Evolutionary conservation across 2,113 vertebrate genomes (phyloP), one percentile per base, ranked within the genome.

Genomic region (Micronisus gabar): DNA sequence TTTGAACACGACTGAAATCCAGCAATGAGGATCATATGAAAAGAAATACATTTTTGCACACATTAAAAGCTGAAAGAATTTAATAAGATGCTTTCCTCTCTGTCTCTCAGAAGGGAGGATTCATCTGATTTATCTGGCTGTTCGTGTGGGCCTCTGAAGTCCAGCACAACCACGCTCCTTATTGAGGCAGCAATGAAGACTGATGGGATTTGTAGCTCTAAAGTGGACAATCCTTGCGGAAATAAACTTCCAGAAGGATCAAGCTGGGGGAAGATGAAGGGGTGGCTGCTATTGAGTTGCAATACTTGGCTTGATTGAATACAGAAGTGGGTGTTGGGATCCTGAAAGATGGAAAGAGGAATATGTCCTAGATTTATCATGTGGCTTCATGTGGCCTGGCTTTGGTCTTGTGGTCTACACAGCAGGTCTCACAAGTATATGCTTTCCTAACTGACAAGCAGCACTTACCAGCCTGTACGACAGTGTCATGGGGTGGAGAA

Each of bases 1-100:
- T 97, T 95, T 97, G 95, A 97, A 95, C 66, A 62, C 0, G 3
- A 82, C 36, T 70, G 95, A 95, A 93, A 97, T 62, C 70, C 93
- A 95, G 93, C 93, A 89, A 73, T 40, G 74, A 93, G 71, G 75
- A 96, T 95, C 53, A 81, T 89, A 87, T 87, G 94, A 91, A 94
- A 91, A 72, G 70, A 96, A 90, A 95, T n/a, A 56, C 58, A 15
- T 82, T 96, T 93, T 80, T 94, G 70, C 62, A 63, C 3, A 0
- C n/a, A 80, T 79, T 93, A 95, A 70, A 94, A 91, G 65, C 76
- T 76, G 89, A 61, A 76, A 48, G 20, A 85, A 87, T 88, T 81
- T 79, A 91, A 88, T 93, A 79, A 93, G 86, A 58, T 62, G 36
- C 40, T 50, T 94, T 78, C 53, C 29, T 47, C 16, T 29, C 38